Evolutionary conservation across 2,888 invertebrate genomes (phyloP), one percentile per base, ranked within the genome.

Genomic region (Proisotoma minuta): DNA sequence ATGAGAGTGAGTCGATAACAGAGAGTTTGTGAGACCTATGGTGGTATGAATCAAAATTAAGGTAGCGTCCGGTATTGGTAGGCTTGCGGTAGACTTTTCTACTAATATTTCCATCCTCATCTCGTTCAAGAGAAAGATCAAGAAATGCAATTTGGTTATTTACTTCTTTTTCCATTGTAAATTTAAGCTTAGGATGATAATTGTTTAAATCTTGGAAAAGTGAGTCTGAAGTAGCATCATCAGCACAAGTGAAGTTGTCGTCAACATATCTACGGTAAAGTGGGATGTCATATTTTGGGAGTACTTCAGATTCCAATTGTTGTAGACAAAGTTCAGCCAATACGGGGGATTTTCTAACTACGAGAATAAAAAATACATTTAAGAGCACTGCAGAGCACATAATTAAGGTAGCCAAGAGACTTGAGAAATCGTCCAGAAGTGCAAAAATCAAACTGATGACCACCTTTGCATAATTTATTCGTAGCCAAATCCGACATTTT

Each of bases 1-100:
- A 51, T 1, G 51, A 27, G 0, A 65, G 23, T 10, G 65, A 53
- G 28, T 62, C 59, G 10, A 65, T 52, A 3, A 65, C 65, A 1
- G 65, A 54, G 1, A 52, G 53, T 49, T 64, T 64, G 26, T 65
- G 64, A 3, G 39, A 54, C 1, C n/a, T 29, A 0, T 27, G 54
- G 15, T 65, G 61, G 12, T 43, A n/a, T 1, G 61, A 65, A 4
- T 50, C 0, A 54, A 24, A 61, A 29, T 65, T 53, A 8, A 61
- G 3, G 27, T 61, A 64, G 20, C 27, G 53, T 18, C 50, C 60
- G 0, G 58, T 64, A 28, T 65, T 54, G 0, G 65, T 61, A 1
- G 51, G 43, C 34, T 64, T 64, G 15, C 60, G 34, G 15, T 57
- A 57, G 8, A 60, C 24, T 12, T 50, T 51, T 23, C 39, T 34